A percentile compares a stretch with the other conserved stretches of the same genome.
These are phyloP conservation scores for Hippopotamus amphibius DNA, from an alignment of 2,113 vertebrate genomes.

Conservation along the genomic window DNA sequence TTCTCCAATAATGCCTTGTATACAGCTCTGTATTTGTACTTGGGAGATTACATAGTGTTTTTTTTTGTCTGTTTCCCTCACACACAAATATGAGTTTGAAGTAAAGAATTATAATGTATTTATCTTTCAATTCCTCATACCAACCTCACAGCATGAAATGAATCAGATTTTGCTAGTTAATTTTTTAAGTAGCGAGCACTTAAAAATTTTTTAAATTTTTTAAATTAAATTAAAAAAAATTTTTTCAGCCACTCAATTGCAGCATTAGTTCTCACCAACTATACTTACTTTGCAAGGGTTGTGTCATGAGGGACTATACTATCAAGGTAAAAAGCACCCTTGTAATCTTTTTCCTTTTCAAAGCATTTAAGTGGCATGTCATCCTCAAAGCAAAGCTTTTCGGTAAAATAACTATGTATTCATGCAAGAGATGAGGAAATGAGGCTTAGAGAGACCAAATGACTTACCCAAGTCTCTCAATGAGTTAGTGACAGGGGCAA, in stretches of 20 bases:
- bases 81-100: constrained; percentile 38
- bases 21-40: neutral
- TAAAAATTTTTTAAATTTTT: neutral
- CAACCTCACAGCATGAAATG: neutral
- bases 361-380: constrained; percentile 10
- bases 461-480: neutral
- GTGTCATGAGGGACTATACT: neutral
- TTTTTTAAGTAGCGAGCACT: constrained; percentile 35
- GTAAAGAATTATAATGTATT: constrained; percentile 43
- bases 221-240: neutral
- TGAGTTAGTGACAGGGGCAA: neutral
- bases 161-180: constrained; percentile 47
- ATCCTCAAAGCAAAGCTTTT: constrained; percentile 30
- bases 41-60: constrained; percentile 37
- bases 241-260: neutral
- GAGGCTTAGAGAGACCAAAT: neutral
- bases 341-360: constrained; percentile 10
- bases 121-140: neutral
- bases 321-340: constrained; percentile 22
- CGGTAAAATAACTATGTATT: constrained; percentile 45
- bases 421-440: constrained; percentile 16
- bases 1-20: neutral
- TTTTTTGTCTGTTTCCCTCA: neutral
- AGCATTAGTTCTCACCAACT: constrained; percentile 27
- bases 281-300: constrained; percentile 39